phyloP scores from a whole-genome alignment of 2,113 vertebrate species.

The Gadus chalcogrammus region DNA sequence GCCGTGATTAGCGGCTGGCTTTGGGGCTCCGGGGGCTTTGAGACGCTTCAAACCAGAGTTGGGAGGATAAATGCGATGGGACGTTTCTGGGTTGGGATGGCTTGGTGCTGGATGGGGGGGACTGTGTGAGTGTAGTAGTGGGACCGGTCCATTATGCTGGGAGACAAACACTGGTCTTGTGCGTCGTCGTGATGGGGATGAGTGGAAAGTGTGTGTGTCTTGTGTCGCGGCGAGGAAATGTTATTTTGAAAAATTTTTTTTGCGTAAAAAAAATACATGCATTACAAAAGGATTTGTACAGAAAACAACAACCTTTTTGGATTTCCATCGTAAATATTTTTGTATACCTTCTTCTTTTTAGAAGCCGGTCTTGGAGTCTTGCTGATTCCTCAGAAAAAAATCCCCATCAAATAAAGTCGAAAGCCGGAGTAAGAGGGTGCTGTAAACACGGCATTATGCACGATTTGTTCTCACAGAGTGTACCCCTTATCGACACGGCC shows the following conservation, averaged over 20 bases:
- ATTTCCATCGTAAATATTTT: no score
- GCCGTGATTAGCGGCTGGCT: slow-evolving; percentile 59
- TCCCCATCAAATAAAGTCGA: no score
- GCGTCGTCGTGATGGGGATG: slow-evolving; percentile 45
- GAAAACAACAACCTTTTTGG: no score
- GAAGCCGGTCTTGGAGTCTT: no score
- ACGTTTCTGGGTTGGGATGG: slow-evolving; percentile 72
- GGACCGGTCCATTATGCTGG: slow-evolving; percentile 63
- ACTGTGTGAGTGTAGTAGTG: no score
- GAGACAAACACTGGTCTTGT: slow-evolving; percentile 67
- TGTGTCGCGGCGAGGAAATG: slow-evolving; percentile 38
- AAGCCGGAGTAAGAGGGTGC: no score
- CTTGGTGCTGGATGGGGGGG: slow-evolving; percentile 49
- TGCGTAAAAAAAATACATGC: neutral
- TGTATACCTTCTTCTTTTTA: no score
- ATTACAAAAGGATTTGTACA: no score
- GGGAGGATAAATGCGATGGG: slow-evolving; percentile 62
- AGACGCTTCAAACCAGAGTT: slow-evolving; percentile 50
- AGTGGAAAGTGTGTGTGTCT: slow-evolving; percentile 30
- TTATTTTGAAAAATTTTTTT: slow-evolving; percentile 30
- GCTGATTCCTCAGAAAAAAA: no score
- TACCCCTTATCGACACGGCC: no score
- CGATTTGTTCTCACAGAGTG: no score
- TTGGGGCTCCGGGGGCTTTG: slow-evolving; percentile 57
- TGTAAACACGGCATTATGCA: no score